These are phyloP conservation scores for human DNA, from an alignment of 2,113 vertebrate species.

Conservation along the genomic window DNA sequence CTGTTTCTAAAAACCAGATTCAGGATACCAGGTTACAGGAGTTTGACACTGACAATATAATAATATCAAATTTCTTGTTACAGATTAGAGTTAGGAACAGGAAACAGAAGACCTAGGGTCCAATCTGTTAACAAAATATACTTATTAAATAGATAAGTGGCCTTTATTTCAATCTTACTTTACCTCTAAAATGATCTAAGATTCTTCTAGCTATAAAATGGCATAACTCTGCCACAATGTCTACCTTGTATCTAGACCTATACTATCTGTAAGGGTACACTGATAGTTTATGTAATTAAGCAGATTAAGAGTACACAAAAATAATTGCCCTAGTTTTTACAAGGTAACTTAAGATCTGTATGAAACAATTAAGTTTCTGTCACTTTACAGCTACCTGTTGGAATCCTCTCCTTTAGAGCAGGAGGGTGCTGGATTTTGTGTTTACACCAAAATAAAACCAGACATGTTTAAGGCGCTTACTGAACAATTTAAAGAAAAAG, in stretches of 20 bases:
- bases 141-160: background rate
- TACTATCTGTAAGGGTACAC: background rate
- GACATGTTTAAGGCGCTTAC: background rate
- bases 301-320: conserved; percentile 35
- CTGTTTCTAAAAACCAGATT: conserved; percentile 48
- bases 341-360: conserved; percentile 15
- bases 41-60: background rate
- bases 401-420: background rate
- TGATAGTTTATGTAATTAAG: background rate
- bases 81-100: background rate
- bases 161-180: conserved; percentile 41
- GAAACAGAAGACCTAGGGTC: background rate
- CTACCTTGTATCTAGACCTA: background rate
- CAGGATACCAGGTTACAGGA: background rate
- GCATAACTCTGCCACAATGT: background rate
- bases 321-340: conserved; percentile 24
- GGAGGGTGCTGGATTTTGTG: background rate
- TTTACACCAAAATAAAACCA: conserved; percentile 4
- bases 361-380: background rate
- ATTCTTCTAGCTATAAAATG: background rate
- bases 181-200: conserved; percentile 9
- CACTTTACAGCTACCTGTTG: background rate
- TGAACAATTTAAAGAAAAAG: background rate
- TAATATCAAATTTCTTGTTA: conserved; percentile 31
- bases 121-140: background rate